Base-by-base conservation (phyloP, 2,888 invertebrate genomes). In the Kryphioiulus occultus region DNA sequence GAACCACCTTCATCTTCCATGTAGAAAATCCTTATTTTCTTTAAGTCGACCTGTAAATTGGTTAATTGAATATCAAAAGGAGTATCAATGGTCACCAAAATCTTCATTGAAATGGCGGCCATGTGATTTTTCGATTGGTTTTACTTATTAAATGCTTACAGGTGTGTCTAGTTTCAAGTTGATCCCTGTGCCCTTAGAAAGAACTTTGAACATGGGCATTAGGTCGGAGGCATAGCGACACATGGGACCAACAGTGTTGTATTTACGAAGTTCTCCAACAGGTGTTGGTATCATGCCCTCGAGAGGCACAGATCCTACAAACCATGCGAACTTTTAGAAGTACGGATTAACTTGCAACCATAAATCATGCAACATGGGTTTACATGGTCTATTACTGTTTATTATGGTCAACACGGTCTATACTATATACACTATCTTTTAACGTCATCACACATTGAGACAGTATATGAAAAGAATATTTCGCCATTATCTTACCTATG, bases 161-260 rank as follows among this genome's bases (percentile, higher is more conserved):
- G 84, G 84, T 30, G 22, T 85, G 22, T 96, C 94, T n/a, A 96
- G 92, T 87, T 93, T 93, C 19, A 96, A 92, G 89, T 93, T 92
- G 1, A 91, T 90, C 0, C 93, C 93, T 89, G 95, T 95, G 83
- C 94, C 93, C n/a, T 93, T 94, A 0, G 95, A 93, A 89, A 96
- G 93, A 39, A 96, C 94, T 92, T 95, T 95, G 42, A 97, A 92
- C 90, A 96, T 93, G 0, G 97, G 96, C 88, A 95, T 93, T 88
- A 99, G 92, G 92, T 99, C 99, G 88, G 94, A 94, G 0, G 98
- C 96, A 91, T 95, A 95, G 89, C 97, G 94, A 90, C 96, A 96
- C 94, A 99, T 95, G 1, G 98, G 98, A 0, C 98, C 98, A 0
- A 42, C n/a, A 10, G 47, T 44, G 22, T 44, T 42, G 85, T 17